These are phyloP conservation scores for Rambutsinella grinnellia DNA, from an alignment of 2,888 invertebrate species.

Conservation along the genomic window DNA sequence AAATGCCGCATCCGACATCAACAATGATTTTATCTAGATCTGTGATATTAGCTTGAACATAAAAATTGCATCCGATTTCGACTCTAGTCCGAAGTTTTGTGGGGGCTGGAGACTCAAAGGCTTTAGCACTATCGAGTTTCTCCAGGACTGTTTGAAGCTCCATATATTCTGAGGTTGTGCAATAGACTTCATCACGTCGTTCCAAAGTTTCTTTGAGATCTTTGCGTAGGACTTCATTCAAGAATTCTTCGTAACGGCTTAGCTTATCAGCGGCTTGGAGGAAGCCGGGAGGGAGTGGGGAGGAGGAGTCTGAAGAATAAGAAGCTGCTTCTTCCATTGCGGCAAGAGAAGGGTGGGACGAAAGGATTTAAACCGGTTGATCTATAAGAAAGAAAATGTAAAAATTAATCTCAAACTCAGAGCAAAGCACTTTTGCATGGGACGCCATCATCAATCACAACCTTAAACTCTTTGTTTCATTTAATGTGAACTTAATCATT, in stretches of 20 bases:
- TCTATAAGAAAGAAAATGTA: too few relatives aligned
- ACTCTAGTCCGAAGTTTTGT: constrained; percentile 78
- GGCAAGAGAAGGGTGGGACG: too few relatives aligned
- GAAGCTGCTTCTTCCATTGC: too few relatives aligned
- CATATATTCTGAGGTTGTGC: constrained; percentile 79
- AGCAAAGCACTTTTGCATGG: too few relatives aligned
- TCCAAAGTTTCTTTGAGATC: constrained; percentile 75
- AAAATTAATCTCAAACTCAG: too few relatives aligned
- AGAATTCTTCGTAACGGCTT: constrained; percentile 77
- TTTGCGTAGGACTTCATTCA: constrained; percentile 83
- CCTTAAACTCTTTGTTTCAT: too few relatives aligned
- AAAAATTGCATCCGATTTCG: constrained; percentile 88
- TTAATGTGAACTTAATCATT: too few relatives aligned
- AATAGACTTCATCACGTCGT: constrained; percentile 76
- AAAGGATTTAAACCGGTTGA: too few relatives aligned
- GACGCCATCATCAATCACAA: too few relatives aligned
- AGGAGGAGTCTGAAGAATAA: too few relatives aligned
- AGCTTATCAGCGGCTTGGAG: constrained; percentile 69
- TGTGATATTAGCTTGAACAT: constrained; percentile 81
- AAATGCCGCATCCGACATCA: constrained; percentile 82
- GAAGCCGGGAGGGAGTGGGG: too few relatives aligned
- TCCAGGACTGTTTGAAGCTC: constrained; percentile 81
- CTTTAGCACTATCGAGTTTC: constrained; percentile 72
- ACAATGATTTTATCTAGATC: constrained; percentile 78
- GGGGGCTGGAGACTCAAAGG: constrained; percentile 66